phyloP scores from a whole-genome alignment of 2,797 vertebrate genomes.

The Anas bahamensis region DNA sequence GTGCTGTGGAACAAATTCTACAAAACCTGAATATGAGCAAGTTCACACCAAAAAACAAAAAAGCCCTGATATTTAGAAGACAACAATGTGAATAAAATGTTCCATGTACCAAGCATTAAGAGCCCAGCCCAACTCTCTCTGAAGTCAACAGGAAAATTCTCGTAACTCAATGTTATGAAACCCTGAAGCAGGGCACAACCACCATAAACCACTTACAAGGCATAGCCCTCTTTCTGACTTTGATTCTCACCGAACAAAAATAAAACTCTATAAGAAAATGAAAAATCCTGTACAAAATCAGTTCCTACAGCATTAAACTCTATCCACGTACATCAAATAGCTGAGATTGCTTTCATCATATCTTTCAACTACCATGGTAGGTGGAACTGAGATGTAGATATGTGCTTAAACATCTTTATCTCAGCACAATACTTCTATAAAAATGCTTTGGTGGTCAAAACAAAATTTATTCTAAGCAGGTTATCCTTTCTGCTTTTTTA shows the following conservation, averaged over 20 bases:
- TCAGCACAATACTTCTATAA: not conserved
- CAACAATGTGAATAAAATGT: not conserved
- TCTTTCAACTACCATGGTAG: not conserved
- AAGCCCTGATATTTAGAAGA: not conserved
- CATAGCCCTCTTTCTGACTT: not conserved
- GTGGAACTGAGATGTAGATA: not conserved
- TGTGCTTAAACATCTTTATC: not conserved
- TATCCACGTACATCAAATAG: not conserved
- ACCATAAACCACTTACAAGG: not conserved
- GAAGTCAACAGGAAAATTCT: conserved; percentile 1
- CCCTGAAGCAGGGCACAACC: not conserved
- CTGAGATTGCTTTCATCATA: not conserved
- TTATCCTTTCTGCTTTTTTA: not conserved
- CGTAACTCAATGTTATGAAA: not conserved
- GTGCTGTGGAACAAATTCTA: not conserved
- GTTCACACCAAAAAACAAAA: not conserved
- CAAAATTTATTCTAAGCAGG: not conserved
- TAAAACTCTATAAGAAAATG: not conserved
- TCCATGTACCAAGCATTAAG: not conserved
- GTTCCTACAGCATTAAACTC: not conserved
- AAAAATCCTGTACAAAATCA: not conserved
- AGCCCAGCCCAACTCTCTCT: not conserved
- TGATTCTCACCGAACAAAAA: not conserved
- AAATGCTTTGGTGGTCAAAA: not conserved
- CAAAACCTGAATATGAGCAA: not conserved